phyloP scores from a whole-genome alignment of 2,113 vertebrate species.

The Campylorhamphus procurvoides region DNA sequence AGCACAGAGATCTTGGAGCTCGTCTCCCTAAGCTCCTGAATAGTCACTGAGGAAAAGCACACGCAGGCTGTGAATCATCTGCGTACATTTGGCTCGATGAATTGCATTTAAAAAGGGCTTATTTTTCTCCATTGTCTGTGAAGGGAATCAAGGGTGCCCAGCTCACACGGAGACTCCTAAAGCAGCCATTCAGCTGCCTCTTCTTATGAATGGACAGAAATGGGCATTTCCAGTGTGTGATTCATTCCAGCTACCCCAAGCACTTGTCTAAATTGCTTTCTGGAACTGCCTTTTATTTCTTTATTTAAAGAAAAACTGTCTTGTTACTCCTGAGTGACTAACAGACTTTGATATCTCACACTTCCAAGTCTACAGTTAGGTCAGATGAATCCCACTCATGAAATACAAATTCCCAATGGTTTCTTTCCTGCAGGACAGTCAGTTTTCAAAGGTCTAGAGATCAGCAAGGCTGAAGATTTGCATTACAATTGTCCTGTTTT shows the following conservation, averaged over 20 bases:
- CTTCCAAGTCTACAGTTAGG: background rate
- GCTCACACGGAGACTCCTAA: background rate
- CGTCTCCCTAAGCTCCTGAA: background rate
- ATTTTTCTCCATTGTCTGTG: background rate
- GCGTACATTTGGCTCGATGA: background rate
- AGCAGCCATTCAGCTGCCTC: background rate
- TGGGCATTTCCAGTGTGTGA: background rate
- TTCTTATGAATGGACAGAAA: background rate
- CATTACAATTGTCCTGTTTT: background rate
- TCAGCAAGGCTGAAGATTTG: background rate
- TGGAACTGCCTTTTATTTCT: background rate
- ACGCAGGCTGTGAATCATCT: background rate
- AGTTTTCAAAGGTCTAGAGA: background rate
- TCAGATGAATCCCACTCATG: background rate
- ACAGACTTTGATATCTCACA: background rate
- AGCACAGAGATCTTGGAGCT: background rate
- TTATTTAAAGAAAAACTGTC: background rate
- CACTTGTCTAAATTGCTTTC: background rate
- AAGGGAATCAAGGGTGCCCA: background rate
- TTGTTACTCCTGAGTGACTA: background rate
- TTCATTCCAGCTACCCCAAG: background rate
- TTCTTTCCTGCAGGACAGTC: background rate
- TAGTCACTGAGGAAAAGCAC: background rate
- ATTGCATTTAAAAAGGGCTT: background rate
- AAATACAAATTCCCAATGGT: background rate